These are phyloP conservation scores for Dolichomitus sp. DNA, from an alignment of 2,888 invertebrate species.

Conservation along the genomic window DNA sequence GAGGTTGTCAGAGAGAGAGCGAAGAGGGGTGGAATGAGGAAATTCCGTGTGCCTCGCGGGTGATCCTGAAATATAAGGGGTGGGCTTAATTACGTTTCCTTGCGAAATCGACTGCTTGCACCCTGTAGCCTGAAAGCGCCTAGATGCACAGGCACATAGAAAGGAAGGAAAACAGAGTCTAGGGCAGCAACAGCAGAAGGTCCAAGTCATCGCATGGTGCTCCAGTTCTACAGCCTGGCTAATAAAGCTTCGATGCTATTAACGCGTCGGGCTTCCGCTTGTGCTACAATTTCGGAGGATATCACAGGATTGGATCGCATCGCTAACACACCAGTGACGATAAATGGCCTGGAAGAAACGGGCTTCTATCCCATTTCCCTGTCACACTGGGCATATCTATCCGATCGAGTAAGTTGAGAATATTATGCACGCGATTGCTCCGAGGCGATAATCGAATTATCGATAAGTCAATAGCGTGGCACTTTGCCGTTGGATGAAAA, in stretches of 20 bases:
- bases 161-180: constrained; percentile 50
- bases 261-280: constrained; percentile 65
- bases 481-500: constrained; percentile 29
- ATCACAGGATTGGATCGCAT: constrained; percentile 47
- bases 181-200: constrained; percentile 67
- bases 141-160: constrained; percentile 10
- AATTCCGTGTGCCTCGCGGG: constrained; percentile 65
- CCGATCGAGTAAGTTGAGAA: constrained; percentile 42
- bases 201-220: constrained; percentile 68
- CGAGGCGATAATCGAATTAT: constrained; percentile 68
- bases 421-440: constrained; percentile 56
- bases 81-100: constrained; percentile 75
- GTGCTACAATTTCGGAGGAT: constrained; percentile 59
- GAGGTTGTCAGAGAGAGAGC: constrained; percentile 1
- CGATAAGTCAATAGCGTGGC: constrained; percentile 53
- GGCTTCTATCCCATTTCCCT: constrained; percentile 70
- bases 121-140: constrained; percentile 13
- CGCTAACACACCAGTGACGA: constrained; percentile 43
- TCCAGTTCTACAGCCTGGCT: constrained; percentile 49
- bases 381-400: constrained; percentile 34
- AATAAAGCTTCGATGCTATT: constrained; percentile 72
- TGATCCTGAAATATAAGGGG: constrained; percentile 70
- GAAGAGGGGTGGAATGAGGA: constrained; percentile 39
- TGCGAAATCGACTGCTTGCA: constrained; percentile 70
- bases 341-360: constrained; percentile 74